Evolutionary conservation across 1,140 invertebrate species (phyloP).

Genomic region (Eulimnadia texana): DNA sequence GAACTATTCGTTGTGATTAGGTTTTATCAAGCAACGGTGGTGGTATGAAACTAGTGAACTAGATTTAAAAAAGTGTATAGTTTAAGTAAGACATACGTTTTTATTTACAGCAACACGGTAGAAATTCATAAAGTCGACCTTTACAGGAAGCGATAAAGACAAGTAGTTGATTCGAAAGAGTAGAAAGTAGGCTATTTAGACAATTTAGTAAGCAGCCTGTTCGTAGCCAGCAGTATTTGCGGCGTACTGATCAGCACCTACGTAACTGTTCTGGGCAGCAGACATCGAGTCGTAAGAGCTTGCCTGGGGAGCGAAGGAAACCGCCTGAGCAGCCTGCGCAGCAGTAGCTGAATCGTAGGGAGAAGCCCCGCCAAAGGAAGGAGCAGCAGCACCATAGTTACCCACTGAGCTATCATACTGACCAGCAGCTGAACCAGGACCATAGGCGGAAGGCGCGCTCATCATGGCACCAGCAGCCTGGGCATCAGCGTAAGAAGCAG

Average conservation of each 20-base stretch:
- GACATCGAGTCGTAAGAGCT: not conserved
- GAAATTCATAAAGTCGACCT: too few relatives aligned
- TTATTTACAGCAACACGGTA: too few relatives aligned
- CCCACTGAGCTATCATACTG: not conserved
- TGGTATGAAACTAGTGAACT: too few relatives aligned
- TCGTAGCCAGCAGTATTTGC: not conserved
- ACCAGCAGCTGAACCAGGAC: not conserved
- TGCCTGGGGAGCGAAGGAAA: not conserved
- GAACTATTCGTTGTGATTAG: too few relatives aligned
- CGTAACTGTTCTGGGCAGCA: not conserved
- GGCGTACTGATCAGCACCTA: not conserved
- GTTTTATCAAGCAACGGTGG: too few relatives aligned
- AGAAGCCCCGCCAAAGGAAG: not conserved
- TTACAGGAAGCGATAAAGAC: not conserved
- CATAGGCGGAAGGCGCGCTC: not conserved
- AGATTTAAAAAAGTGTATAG: too few relatives aligned
- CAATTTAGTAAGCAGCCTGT: not conserved
- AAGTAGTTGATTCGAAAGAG: not conserved
- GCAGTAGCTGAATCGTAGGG: not conserved
- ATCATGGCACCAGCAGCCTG: not conserved
- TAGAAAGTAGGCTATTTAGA: not conserved
- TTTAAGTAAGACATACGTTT: too few relatives aligned
- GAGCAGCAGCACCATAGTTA: not conserved
- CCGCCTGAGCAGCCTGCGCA: not conserved
- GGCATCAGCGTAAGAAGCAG: not conserved